A percentile compares a stretch with the other conserved stretches of the same genome.
Conservation (phyloP, 2,113 vertebrate genomes). For the Cariama cristata region DNA sequence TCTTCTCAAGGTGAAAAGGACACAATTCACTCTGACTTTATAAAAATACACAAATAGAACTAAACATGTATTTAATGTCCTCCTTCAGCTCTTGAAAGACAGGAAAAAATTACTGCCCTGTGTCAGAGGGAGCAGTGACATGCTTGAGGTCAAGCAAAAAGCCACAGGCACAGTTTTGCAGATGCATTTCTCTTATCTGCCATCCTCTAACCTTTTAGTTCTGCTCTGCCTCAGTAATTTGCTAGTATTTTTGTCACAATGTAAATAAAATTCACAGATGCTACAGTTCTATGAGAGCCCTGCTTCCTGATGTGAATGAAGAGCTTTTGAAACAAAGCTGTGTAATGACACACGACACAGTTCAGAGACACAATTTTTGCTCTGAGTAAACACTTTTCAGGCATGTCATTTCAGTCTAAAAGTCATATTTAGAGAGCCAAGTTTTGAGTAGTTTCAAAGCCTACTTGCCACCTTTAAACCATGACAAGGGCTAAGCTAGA, state of each 20-base stretch:
- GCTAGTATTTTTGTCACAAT: background rate
- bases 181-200: background rate
- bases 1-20: background rate
- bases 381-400: background rate
- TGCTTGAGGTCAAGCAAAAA: background rate
- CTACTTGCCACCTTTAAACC: background rate
- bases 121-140: background rate
- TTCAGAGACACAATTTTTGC: background rate
- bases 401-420: background rate
- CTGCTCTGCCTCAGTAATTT: background rate
- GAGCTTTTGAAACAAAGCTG: background rate
- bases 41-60: background rate
- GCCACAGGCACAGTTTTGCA: background rate
- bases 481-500: background rate
- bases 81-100: background rate
- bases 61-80: background rate
- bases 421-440: background rate
- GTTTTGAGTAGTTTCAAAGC: background rate
- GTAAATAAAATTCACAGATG: background rate
- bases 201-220: background rate
- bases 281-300: background rate
- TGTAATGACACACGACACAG: background rate
- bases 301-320: background rate
- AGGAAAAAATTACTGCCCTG: background rate
- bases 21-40: background rate